Evolutionary conservation across 2,888 invertebrate species (phyloP).

Genomic region (Didymodactylos carnosus): DNA sequence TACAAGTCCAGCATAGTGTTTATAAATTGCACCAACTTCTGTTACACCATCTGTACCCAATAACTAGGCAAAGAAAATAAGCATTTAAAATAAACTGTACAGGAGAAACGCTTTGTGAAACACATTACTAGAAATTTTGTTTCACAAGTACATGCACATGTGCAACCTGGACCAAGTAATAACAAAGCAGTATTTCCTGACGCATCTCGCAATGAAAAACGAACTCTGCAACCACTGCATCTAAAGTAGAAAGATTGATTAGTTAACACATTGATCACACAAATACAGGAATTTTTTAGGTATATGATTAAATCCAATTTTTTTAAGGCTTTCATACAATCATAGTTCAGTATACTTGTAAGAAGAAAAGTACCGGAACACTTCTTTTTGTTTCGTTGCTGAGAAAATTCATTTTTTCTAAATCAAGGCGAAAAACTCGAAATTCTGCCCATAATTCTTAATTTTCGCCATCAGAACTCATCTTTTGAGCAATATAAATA

Average conservation of each 20-base stretch:
- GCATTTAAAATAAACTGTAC: background rate
- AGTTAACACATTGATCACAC: no score
- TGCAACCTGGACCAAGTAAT: background rate
- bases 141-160: background rate
- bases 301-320: no score
- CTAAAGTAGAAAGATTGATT: background rate
- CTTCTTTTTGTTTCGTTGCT: no score
- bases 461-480: no score
- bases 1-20: constrained; percentile 3
- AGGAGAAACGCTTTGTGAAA: background rate
- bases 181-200: background rate
- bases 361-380: no score
- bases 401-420: no score
- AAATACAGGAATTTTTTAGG: no score
- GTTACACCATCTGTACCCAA: background rate
- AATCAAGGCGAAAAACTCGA: no score
- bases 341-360: no score
- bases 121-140: background rate
- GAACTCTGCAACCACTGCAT: background rate
- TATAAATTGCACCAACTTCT: constrained; percentile 3
- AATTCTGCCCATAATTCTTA: no score
- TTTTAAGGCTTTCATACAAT: no score
- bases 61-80: background rate
- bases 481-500: no score
- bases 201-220: background rate